Percentiles rank a stretch among this genome's conserved stretches.
Conservation (phyloP, 2,113 vertebrate species). For the Columba livia region DNA sequence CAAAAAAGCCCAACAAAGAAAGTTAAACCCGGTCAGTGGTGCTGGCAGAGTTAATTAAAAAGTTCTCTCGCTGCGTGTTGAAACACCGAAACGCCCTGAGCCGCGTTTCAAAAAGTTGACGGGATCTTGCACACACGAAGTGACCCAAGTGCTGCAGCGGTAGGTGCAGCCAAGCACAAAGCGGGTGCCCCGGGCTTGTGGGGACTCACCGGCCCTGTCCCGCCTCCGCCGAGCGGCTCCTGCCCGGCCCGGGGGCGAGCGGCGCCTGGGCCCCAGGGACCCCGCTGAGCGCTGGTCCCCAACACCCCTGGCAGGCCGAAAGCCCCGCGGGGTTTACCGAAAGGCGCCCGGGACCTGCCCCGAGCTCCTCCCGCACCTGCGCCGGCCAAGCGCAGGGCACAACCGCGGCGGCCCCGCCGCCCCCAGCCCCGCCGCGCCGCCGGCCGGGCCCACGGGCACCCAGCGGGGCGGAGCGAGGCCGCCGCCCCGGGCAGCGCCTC, state of each 20-base stretch:
- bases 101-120: accelerated
- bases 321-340: not conserved
- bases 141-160: accelerated
- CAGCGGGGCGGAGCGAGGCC: not conserved
- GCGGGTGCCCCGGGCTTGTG: too few relatives aligned
- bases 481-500: too few relatives aligned
- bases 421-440: not conserved
- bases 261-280: not conserved
- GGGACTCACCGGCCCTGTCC: accelerated
- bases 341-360: not conserved
- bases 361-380: not conserved
- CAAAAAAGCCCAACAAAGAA: not conserved
- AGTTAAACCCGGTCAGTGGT: accelerated
- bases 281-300: not conserved
- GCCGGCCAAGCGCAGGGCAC: not conserved
- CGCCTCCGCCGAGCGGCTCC: not conserved
- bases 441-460: not conserved
- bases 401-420: not conserved
- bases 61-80: too few relatives aligned
- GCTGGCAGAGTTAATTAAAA: not conserved
- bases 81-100: not conserved
- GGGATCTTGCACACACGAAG: not conserved
- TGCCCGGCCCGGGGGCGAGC: not conserved
- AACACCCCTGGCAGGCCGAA: too few relatives aligned
- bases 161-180: too few relatives aligned